Evolutionary conservation across 2,113 vertebrate species (phyloP), one percentile per base, ranked within the genome.

Genomic region (Thryonomys swinderianus): DNA sequence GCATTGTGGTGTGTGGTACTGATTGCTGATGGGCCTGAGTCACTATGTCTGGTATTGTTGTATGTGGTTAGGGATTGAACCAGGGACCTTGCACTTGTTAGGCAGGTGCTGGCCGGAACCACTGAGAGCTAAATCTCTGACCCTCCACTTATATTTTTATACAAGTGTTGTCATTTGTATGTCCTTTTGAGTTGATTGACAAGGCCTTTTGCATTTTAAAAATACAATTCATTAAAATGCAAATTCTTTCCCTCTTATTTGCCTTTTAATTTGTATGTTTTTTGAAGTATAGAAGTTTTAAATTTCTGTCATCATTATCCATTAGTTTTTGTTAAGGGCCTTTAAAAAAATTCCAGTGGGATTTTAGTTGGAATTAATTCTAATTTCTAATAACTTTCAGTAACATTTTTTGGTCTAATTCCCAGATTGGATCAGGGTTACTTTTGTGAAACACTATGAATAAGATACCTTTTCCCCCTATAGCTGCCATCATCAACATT

Each of bases 301-400:
- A 85, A 57, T 89, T 89, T 96, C 51, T 85, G 3, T 92, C 66
- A 30, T 88, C 30, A 91, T 51, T 53, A 80, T 86, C 9, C 14
- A 20, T 90, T 42, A 34, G 30, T 86, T 30, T 73, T 81, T 85
- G 74, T 93, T 69, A 88, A 20, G 61, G 86, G 53, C 37, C n/a
- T 21, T 20, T 82, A 17, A 42, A 61, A 89, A 91, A 71, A 85
- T 69, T 42, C 8, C 34, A 18, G n/a, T 88, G 79, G 37, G 34
- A n/a, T 88, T 91, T 88, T 93, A 85, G 51, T 71, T 95, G 51
- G 53, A 88, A 93, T 88, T 96, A 37, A 37, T 61, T 92, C 0
- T 7, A 85, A 81, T 84, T 37, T 76, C 0, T 91, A 64, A 45
- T 86, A 95, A 82, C 42, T 27, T 27, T 59, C 18, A 57, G 17